Base-by-base conservation (phyloP, 1,140 invertebrate species). In the Drosophila kepulauana region DNA sequence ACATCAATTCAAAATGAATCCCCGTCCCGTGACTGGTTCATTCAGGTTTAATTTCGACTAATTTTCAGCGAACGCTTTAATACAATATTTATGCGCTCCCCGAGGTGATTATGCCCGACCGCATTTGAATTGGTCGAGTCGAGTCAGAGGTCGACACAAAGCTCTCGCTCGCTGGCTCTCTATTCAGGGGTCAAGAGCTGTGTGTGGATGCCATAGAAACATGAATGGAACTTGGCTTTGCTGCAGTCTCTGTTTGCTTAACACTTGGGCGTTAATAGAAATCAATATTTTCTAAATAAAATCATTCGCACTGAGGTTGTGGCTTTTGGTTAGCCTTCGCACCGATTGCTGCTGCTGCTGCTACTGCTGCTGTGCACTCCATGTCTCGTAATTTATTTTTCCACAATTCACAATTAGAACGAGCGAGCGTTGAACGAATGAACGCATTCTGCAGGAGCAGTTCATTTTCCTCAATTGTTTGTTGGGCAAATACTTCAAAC, bases 211-310 rank as follows among this genome's bases (percentile, higher is more conserved):
- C 11, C 6, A 46, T 25, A 49, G 59, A 45, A 59, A 56, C 54
- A 71, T 59, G 81, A 79, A 72, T 78, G 69, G 63, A 82, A 30
- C 11, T 45, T 51, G 54, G 3, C 20, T 25, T 25, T 73, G 63
- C 43, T 33, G 59, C 48, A 46, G 46, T 57, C 68, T 89, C 68
- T 89, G 81, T 89, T 89, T 89, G 78, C 56, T 85, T 81, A 76
- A 63, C 85, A 85, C 85, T 89, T 76, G 78, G 75, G 69, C 69
- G 78, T 75, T 85, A 89, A 89, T 89, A 89, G 85, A 90, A 89
- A 89, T 89, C 85, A 89, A 89, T 89, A 89, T 89, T 89, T 89
- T 89, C 86, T 73, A 89, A 89, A 89, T 89, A 89, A 85, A 77
- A 66, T 20, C 54, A 68, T 63, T 46, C 16, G 66, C 65, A 73